These are phyloP conservation scores for Steromphala cineraria DNA, from an alignment of 2,888 invertebrate species.

Conservation along the genomic window DNA sequence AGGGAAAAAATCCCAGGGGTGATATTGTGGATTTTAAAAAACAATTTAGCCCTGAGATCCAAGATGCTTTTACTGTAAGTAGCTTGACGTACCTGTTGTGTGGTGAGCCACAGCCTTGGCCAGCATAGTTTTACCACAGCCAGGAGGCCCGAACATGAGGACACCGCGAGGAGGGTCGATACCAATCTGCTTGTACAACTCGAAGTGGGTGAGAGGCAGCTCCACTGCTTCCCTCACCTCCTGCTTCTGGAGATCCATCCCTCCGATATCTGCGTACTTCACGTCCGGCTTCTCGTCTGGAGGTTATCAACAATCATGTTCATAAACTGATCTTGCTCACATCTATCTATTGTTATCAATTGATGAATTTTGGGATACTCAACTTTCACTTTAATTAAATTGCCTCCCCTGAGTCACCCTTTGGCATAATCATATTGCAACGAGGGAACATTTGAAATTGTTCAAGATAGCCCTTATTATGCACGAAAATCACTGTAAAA, in stretches of 20 bases:
- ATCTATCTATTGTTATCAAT: no score
- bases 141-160: conserved; percentile 98
- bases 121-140: conserved; percentile 99
- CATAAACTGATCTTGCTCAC: no score
- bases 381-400: no score
- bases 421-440: no score
- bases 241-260: conserved; percentile 99
- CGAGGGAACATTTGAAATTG: no score
- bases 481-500: no score
- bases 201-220: conserved; percentile 97
- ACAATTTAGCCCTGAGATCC: no score
- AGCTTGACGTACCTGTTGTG: conserved; percentile 84
- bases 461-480: no score
- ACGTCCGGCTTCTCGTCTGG: conserved; percentile 98
- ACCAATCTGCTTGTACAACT: conserved; percentile 96
- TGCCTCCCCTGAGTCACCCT: no score
- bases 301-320: conserved; percentile 7
- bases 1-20: no score
- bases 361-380: no score
- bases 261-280: conserved; percentile 97
- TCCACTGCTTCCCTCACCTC: conserved; percentile 99
- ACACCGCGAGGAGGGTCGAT: conserved; percentile 99
- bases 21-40: no score
- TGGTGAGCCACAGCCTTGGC: conserved; percentile 99
- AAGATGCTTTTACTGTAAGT: background rate